Base-by-base conservation (phyloP, 2,888 invertebrate genomes). In the Patella ulyssiponensis region DNA sequence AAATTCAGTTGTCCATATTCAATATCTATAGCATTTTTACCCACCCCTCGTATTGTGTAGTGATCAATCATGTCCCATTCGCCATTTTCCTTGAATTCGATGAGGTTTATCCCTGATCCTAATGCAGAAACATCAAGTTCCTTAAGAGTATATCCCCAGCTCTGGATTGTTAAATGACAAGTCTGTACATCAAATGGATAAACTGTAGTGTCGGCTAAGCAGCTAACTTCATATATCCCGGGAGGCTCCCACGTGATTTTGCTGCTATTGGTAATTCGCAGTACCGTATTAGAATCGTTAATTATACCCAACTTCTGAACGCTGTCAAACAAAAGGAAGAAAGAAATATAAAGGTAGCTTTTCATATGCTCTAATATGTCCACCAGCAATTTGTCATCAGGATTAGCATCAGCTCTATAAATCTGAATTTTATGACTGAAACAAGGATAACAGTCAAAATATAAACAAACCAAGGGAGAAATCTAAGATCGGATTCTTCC, bases 111-210 rank as follows among this genome's bases (percentile, higher is more conserved):
- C 54, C 44, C 71, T 9, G 77, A 56, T n/a, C 64, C 20, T 1
- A 69, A 12, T 17, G 72, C 71, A 1, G 76, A 77, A 0, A 82
- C 74, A 15, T 77, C 78, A 7, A 82, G 58, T 44, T 79, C 77
- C 51, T 79, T 77, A 23, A 76, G 73, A 33, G 73, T 79, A 53
- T 80, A 81, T 17, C 74, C 75, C 76, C 79, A 80, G 23, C 80
- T 80, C 12, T 79, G 75, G 17, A 82, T n/a, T 3, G 81, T 78
- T 17, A 84, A 64, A 15, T 75, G 69, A 51, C 81, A 82, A 9
- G 69, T 72, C 56, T 84, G 82, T 0, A 71, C 73, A 69, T 82
- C 83, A 74, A 81, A 84, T 0, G 82, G 82, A 74, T 80, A 81
- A 77, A 73, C 81, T 7, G 80, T 81, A 64, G 78, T 78, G 69